Evolutionary conservation across 2,888 invertebrate species (phyloP).

Genomic region (Microplitis manilae): DNA sequence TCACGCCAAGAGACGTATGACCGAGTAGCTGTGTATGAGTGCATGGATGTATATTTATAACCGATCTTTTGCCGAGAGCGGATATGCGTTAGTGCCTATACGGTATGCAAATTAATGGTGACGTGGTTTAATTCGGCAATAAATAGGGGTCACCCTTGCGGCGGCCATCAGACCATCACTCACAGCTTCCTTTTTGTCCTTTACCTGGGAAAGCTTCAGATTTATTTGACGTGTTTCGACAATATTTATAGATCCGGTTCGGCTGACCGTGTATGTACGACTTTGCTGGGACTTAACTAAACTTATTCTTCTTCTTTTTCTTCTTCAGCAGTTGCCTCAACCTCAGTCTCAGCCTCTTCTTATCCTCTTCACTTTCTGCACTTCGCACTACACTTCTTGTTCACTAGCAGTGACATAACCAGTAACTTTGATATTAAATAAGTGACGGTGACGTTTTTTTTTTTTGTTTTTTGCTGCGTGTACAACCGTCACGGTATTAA

Average conservation of each 20-base stretch:
- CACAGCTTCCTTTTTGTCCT: slow-evolving; percentile 63
- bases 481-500: slow-evolving; percentile 26
- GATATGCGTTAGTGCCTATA: slow-evolving; percentile 51
- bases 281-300: slow-evolving; percentile 58
- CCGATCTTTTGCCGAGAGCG: slow-evolving; percentile 36
- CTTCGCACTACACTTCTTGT: background rate
- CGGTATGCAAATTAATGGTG: slow-evolving; percentile 71
- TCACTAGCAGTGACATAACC: slow-evolving; percentile 3
- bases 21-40: slow-evolving; percentile 6
- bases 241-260: slow-evolving; percentile 72
- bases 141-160: slow-evolving; percentile 70
- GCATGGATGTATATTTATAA: slow-evolving; percentile 25
- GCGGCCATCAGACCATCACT: slow-evolving; percentile 67
- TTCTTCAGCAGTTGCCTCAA: background rate
- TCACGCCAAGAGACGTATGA: slow-evolving; percentile 27
- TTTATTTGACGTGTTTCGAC: slow-evolving; percentile 70
- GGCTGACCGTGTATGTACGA: slow-evolving; percentile 55
- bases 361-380: background rate
- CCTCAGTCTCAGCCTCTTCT: background rate
- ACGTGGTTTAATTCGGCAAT: slow-evolving; percentile 72
- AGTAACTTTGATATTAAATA: slow-evolving; percentile 26
- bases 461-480: background rate
- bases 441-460: slow-evolving; percentile 4
- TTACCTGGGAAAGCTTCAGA: slow-evolving; percentile 70
- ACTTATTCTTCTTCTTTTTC: slow-evolving; percentile 43